Evolutionary conservation across 1,140 invertebrate genomes (phyloP), one percentile per base, ranked within the genome.

Genomic region (Drosophila novamexicana): DNA sequence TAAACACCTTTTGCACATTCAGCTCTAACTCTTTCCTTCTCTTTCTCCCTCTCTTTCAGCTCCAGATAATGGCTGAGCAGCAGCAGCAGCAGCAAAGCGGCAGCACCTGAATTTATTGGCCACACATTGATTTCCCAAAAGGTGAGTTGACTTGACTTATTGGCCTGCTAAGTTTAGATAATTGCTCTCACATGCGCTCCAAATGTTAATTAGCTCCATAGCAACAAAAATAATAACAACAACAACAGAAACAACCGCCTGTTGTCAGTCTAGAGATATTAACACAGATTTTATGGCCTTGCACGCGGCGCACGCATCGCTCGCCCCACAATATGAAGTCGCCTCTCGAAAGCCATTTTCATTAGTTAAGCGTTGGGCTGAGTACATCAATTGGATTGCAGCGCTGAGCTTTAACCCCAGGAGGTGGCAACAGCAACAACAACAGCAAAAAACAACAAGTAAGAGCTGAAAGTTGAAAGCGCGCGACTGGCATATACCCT

Each of bases 251-350:
- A 45, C 42, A 44, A 8, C 16, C 16, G 47, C 22, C 10, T 44
- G 50, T 40, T 16, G 76, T 44, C 62, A 54, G 70, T 79, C 81
- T 82, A 69, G 75, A 70, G 52, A 81, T 73, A 79, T 83, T 86
- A 88, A 75, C 83, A 82, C 75, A 59, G 53, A 88, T 88, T 86
- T 82, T 67, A 82, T 88, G 83, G 74, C 83, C 81, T 85, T 71
- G 75, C 82, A 78, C 66, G 39, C 37, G 32, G 40, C 42, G 40
- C 32, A 29, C 65, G 36, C 37, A 36, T 57, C 42, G 29, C 32
- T n/a, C 14, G 44, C 40, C 52, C 54, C 10, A 52, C 54, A 40
- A 39, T 47, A 16, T 14, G 14, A 36, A 64, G 56, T 32, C n/a
- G 53, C 32, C 34, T 50, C 53, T 67, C 22, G 22, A 29, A 59